Evolutionary conservation across 2,888 invertebrate genomes (phyloP).

Genomic region (Noctua pronuba): DNA sequence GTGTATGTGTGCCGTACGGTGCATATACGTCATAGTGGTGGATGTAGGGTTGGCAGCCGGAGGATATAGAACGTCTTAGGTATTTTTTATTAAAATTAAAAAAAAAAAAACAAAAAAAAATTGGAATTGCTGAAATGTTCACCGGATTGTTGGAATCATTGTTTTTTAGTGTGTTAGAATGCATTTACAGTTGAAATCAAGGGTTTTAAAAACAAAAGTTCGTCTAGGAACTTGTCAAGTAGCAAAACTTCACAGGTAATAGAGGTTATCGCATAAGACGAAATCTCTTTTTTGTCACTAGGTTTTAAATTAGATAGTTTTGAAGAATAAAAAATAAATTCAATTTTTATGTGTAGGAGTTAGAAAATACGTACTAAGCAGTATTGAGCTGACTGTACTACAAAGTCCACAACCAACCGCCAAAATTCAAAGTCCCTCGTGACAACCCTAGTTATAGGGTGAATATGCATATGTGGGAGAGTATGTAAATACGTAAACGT

Average conservation of each 20-base stretch:
- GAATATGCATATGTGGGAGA: slow-evolving; percentile 89
- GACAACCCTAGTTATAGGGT: slow-evolving; percentile 78
- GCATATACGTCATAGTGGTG: slow-evolving; percentile 72
- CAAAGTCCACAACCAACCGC: neutral
- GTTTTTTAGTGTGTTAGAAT: neutral
- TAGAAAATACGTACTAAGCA: neutral
- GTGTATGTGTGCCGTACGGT: slow-evolving; percentile 71
- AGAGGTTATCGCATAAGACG: neutral
- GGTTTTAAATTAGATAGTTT: neutral
- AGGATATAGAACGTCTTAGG: neutral
- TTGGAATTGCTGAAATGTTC: no score
- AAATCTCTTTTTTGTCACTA: neutral
- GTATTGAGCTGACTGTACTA: slow-evolving; percentile 18
- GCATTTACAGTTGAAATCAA: neutral
- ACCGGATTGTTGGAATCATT: neutral
- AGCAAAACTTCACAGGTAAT: neutral
- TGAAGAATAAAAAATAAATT: neutral
- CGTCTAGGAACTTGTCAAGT: neutral
- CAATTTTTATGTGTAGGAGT: neutral
- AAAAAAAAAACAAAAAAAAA: neutral
- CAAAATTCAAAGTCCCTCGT: slow-evolving; percentile 14
- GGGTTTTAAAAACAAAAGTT: neutral
- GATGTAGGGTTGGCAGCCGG: slow-evolving; percentile 56
- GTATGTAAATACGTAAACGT: slow-evolving; percentile 90
- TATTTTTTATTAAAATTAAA: no score